Percentiles rank a stretch among this genome's conserved stretches.
phyloP scores from a whole-genome alignment of 1,140 invertebrate species.

The Listronotus oregonensis region DNA sequence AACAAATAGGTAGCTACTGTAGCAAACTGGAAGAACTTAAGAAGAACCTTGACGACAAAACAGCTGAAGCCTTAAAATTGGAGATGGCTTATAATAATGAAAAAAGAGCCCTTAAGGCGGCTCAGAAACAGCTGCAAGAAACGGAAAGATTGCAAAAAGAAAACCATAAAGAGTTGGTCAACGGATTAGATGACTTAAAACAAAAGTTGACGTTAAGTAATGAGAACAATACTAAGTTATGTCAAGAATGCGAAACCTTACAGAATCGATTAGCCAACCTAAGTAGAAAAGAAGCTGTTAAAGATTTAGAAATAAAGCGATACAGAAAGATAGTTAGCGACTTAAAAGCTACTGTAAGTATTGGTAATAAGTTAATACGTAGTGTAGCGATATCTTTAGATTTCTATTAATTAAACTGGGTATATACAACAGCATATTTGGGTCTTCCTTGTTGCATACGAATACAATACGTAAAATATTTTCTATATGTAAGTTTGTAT shows the following conservation, averaged over 20 bases:
- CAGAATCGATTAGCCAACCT: slow-evolving; percentile 29
- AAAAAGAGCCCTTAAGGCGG: slow-evolving; percentile 27
- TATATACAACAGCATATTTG: no score
- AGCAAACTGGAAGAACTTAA: slow-evolving; percentile 32
- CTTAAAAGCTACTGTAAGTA: slow-evolving; percentile 35
- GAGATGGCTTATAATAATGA: slow-evolving; percentile 41
- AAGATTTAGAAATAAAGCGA: slow-evolving; percentile 35
- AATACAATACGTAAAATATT: no score
- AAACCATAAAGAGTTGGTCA: slow-evolving; percentile 27
- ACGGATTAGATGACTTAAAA: slow-evolving; percentile 31
- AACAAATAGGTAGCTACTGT: slow-evolving; percentile 32
- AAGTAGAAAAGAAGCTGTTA: slow-evolving; percentile 29
- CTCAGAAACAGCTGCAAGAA: slow-evolving; percentile 34
- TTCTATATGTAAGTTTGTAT: no score
- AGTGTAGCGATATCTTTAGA: no score
- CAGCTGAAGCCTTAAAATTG: slow-evolving; percentile 34
- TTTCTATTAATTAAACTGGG: no score
- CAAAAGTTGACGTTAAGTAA: slow-evolving; percentile 22
- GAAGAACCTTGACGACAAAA: slow-evolving; percentile 29
- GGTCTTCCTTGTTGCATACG: no score
- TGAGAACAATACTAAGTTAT: slow-evolving; percentile 18
- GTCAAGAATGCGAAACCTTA: slow-evolving; percentile 30
- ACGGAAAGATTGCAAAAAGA: slow-evolving; percentile 29
- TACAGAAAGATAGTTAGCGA: slow-evolving; percentile 39
- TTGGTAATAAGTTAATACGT: not conserved